Evolutionary conservation across 64 coral and sea anemone species (phyloP).

Genomic region (Trachythela sp.): DNA sequence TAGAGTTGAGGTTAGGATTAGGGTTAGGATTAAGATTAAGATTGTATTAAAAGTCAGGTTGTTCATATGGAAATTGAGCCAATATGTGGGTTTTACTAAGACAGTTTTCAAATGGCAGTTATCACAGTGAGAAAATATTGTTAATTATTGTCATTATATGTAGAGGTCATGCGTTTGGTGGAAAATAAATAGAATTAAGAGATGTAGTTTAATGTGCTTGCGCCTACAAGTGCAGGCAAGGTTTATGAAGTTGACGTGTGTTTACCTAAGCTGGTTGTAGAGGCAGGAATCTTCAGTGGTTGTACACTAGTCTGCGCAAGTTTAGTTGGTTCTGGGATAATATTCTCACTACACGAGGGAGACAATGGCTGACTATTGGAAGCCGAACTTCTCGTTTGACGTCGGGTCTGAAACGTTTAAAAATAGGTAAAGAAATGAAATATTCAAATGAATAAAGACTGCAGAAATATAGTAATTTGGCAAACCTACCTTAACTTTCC

Average conservation of each 20-base stretch:
- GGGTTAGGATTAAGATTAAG: too few species aligned
- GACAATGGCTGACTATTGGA: constrained; percentile 59
- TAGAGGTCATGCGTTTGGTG: too few species aligned
- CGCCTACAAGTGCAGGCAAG: background rate
- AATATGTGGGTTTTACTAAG: too few species aligned
- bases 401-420: constrained; percentile 76
- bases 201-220: too few species aligned
- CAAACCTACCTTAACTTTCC: background rate
- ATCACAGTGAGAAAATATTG: too few species aligned
- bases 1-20: too few species aligned
- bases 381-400: constrained; percentile 72
- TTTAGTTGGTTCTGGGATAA: constrained; percentile 57
- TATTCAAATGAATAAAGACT: background rate
- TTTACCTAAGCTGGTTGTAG: constrained; percentile 70
- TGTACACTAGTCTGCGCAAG: constrained; percentile 32
- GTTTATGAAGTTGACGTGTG: background rate
- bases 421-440: too few species aligned
- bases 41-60: too few species aligned
- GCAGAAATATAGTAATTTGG: background rate
- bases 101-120: too few species aligned
- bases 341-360: constrained; percentile 69
- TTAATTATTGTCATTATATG: too few species aligned
- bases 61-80: too few species aligned
- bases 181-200: too few species aligned
- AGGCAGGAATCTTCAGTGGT: constrained; percentile 43